phyloP scores from a whole-genome alignment of 2,797 vertebrate genomes.

The Hipposideros larvatus region DNA sequence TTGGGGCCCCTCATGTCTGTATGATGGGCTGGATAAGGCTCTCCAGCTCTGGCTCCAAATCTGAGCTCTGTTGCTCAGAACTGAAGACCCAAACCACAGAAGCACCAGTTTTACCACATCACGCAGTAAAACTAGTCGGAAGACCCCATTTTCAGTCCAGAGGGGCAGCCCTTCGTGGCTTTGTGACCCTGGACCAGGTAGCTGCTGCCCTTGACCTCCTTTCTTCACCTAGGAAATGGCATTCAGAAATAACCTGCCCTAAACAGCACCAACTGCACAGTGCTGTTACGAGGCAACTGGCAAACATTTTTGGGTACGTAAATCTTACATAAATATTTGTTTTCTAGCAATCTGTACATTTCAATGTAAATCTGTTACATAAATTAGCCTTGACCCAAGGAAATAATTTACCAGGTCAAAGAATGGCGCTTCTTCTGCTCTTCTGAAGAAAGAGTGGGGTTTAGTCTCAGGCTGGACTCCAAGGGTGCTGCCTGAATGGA shows the following conservation, averaged over 20 bases:
- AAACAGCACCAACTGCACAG: background rate
- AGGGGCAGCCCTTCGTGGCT: background rate
- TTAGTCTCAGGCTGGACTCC: background rate
- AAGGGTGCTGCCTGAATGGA: background rate
- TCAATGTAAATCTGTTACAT: background rate
- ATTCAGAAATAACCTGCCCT: background rate
- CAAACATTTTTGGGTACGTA: background rate
- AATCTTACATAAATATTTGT: background rate
- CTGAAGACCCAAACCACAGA: background rate
- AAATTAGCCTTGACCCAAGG: background rate
- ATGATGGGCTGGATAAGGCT: background rate
- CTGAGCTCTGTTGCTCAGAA: slow-evolving; percentile 4
- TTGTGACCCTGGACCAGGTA: background rate
- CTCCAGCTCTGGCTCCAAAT: background rate
- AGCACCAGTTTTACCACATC: background rate
- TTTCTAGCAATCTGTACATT: background rate
- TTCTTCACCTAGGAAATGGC: background rate
- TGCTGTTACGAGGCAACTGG: background rate
- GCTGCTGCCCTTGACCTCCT: background rate
- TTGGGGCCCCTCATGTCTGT: background rate
- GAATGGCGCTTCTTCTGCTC: background rate
- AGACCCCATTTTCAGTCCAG: background rate
- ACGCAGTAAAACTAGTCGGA: background rate
- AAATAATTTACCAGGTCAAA: slow-evolving; percentile 20
- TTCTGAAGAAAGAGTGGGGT: background rate